Percentiles rank a stretch among this genome's conserved stretches.
Conservation (phyloP, 2,113 vertebrate species). For the Chiloscyllium plagiosum region DNA sequence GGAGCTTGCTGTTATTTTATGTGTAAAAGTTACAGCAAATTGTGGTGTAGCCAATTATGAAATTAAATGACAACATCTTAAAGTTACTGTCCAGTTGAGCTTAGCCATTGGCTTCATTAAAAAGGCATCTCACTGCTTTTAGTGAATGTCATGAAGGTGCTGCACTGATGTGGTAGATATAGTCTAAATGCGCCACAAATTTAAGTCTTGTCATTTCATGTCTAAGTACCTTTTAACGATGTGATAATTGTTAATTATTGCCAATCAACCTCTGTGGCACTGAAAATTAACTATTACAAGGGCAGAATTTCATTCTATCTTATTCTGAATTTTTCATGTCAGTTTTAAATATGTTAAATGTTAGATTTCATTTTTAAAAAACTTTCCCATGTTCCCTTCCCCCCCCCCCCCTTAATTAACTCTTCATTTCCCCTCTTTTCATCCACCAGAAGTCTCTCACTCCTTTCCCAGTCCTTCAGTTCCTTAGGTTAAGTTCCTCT, state of each 20-base stretch:
- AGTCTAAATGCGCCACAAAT: neutral
- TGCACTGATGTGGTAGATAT: neutral
- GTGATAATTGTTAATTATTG: constrained; percentile 14
- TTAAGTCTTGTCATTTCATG: neutral
- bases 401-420: neutral
- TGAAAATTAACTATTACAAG: constrained; percentile 9
- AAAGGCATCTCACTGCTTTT: neutral
- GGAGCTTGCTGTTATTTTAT: neutral
- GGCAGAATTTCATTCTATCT: neutral
- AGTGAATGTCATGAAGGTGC: neutral
- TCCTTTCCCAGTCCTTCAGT: neutral
- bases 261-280: neutral
- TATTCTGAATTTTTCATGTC: neutral
- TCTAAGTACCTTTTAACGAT: neutral
- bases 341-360: neutral
- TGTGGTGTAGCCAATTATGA: neutral
- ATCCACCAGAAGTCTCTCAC: neutral
- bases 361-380: neutral
- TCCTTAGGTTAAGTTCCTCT: neutral
- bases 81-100: neutral
- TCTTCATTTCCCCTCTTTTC: neutral
- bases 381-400: neutral
- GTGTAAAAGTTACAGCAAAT: neutral
- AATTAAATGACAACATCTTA: neutral
- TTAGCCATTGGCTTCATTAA: neutral